phyloP scores from a whole-genome alignment of 2,113 vertebrate genomes.

The Taxidea taxus region DNA sequence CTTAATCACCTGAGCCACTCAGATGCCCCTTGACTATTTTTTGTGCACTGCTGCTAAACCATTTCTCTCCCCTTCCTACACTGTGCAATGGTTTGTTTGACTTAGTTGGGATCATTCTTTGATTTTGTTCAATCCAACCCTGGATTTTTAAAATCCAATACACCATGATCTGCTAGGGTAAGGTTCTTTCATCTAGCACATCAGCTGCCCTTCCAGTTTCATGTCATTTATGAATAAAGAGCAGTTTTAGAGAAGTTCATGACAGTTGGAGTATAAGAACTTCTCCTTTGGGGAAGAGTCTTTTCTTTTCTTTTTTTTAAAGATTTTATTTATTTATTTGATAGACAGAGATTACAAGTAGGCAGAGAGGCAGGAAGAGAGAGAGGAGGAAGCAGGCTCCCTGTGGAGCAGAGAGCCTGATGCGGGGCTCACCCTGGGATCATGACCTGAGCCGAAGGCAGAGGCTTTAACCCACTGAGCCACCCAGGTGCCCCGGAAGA shows the following conservation, averaged over 20 bases:
- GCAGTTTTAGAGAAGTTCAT: conserved; percentile 9
- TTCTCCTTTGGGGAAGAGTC: not conserved
- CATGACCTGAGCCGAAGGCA: too few species aligned
- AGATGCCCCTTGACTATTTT: not conserved
- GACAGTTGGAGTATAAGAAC: not conserved
- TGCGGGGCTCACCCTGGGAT: too few species aligned
- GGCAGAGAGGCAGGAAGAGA: too few species aligned
- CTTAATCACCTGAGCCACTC: too few species aligned
- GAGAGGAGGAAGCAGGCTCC: too few species aligned
- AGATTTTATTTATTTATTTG: too few species aligned
- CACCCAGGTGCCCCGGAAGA: too few species aligned
- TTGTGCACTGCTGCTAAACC: not conserved
- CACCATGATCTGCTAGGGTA: not conserved
- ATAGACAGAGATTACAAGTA: too few species aligned
- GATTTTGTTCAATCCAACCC: not conserved
- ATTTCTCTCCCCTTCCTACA: not conserved
- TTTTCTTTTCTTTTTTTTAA: too few species aligned
- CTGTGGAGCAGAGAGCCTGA: too few species aligned
- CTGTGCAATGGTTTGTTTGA: not conserved
- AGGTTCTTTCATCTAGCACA: not conserved
- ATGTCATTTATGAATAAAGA: conserved; percentile 29
- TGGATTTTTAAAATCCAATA: not conserved
- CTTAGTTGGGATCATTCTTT: not conserved
- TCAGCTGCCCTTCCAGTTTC: not conserved
- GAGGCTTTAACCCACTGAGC: too few species aligned